Evolutionary conservation across 2,113 vertebrate species (phyloP).

Genomic region (Rhea pennata): DNA sequence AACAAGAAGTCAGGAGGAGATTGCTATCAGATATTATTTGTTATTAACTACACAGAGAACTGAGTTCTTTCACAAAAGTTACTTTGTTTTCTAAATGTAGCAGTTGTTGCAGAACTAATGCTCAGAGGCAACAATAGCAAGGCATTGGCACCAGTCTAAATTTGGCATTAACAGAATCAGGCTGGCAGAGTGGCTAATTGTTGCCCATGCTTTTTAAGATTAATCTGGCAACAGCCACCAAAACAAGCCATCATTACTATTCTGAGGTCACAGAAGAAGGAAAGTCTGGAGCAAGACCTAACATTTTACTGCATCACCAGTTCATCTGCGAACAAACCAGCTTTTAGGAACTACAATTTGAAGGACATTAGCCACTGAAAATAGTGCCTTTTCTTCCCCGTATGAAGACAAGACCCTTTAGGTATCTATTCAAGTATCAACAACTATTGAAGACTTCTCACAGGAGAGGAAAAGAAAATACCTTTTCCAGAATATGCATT

Average conservation of each 20-base stretch:
- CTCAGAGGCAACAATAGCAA: background rate
- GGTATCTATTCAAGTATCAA: background rate
- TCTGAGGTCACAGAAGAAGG: background rate
- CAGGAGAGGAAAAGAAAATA: background rate
- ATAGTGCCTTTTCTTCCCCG: background rate
- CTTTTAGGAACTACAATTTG: background rate
- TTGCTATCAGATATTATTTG: background rate
- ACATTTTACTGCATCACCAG: background rate
- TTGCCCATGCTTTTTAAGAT: background rate
- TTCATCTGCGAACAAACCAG: background rate
- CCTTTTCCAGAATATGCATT: background rate
- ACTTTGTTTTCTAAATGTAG: background rate
- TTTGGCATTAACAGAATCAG: background rate
- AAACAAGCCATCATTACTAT: background rate
- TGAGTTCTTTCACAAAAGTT: background rate
- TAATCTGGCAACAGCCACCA: background rate
- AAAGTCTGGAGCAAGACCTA: background rate
- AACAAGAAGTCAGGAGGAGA: background rate
- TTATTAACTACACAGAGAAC: background rate
- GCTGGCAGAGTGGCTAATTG: background rate
- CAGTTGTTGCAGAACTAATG: fast-evolving
- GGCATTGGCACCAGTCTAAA: background rate
- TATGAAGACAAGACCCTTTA: fast-evolving
- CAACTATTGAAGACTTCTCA: background rate
- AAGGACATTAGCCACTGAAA: background rate